phyloP scores from a whole-genome alignment of 2,113 vertebrate genomes.

The Pavo muticus region DNA sequence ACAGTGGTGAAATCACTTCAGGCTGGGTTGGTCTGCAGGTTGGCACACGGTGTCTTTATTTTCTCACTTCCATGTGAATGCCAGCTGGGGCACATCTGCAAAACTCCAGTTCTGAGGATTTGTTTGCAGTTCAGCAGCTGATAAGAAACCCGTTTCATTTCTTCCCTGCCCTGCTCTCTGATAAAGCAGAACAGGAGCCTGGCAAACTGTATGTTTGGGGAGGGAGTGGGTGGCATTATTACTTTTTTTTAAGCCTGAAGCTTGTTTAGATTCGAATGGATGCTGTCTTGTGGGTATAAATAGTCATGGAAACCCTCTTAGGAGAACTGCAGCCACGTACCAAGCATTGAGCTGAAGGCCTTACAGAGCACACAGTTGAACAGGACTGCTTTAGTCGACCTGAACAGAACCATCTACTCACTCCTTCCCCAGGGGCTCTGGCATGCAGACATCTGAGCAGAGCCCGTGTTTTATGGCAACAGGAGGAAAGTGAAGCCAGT shows the following conservation, averaged over 20 bases:
- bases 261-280: not conserved
- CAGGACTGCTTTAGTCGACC: not conserved
- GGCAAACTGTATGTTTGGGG: not conserved
- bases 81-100: not conserved
- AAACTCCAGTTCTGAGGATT: not conserved
- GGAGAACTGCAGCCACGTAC: not conserved
- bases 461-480: conserved; percentile 43
- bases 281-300: not conserved
- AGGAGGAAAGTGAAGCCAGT: not conserved
- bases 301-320: not conserved
- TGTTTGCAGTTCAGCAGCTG: not conserved
- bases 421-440: not conserved
- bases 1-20: not conserved
- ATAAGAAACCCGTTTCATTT: not conserved
- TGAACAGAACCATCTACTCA: not conserved
- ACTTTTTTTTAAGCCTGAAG: not conserved
- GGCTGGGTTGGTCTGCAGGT: not conserved
- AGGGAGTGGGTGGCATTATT: accelerated
- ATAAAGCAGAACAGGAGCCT: not conserved
- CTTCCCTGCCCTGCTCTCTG: not conserved
- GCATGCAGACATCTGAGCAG: not conserved
- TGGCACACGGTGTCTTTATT: not conserved
- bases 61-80: not conserved
- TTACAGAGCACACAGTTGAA: not conserved
- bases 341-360: not conserved